Conservation (phyloP, 2,797 vertebrate species). For the Lacerta agilis region DNA sequence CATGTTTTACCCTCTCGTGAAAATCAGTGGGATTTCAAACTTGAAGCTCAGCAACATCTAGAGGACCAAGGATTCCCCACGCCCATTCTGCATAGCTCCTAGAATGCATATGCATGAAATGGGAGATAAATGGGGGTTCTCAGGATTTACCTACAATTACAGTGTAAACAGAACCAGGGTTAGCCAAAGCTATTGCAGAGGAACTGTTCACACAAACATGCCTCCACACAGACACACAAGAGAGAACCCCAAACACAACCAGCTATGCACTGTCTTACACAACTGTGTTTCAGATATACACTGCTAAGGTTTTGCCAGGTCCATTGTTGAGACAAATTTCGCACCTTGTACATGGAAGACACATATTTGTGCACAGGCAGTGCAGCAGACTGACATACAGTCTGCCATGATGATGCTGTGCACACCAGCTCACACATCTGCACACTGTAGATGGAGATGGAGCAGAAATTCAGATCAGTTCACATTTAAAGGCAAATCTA, state of each 20-base stretch:
- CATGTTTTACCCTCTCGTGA: not conserved
- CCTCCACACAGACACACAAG: not conserved
- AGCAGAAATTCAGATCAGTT: too few relatives aligned
- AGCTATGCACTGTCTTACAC: not conserved
- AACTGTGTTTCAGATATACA: too few relatives aligned
- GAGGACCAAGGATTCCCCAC: too few relatives aligned
- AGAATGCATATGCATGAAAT: not conserved
- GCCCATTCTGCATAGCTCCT: not conserved
- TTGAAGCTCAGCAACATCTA: too few relatives aligned
- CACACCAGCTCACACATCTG: too few relatives aligned
- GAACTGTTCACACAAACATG: not conserved
- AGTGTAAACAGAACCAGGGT: not conserved
- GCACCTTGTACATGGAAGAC: fast-evolving
- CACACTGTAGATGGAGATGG: too few relatives aligned
- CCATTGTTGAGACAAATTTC: not conserved
- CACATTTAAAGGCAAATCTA: too few relatives aligned
- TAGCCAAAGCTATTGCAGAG: not conserved
- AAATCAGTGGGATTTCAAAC: not conserved
- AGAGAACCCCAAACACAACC: not conserved
- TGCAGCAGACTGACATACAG: not conserved
- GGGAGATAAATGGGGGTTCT: not conserved
- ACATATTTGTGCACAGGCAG: not conserved
- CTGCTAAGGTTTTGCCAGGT: not conserved
- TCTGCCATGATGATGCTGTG: not conserved
- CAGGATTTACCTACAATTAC: not conserved